These are phyloP conservation scores for Drosophila greeni DNA, from an alignment of 2,888 invertebrate species.

Conservation along the genomic window DNA sequence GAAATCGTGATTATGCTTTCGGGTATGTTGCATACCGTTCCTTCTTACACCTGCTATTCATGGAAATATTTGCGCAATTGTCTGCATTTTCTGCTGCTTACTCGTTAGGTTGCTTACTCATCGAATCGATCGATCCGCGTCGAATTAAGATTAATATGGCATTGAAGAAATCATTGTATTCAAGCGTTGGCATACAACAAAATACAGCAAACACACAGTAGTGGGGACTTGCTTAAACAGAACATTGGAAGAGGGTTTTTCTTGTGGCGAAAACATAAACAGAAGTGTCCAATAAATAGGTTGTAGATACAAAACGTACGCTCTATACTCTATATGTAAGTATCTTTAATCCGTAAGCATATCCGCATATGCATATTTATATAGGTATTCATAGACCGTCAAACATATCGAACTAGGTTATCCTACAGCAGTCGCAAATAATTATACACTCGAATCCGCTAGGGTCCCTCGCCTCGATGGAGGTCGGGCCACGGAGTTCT, in stretches of 20 bases:
- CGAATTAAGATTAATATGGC: conserved; percentile 71
- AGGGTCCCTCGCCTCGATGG: conserved; percentile 11
- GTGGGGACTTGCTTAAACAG: conserved; percentile 42
- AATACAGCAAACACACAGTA: conserved; percentile 58
- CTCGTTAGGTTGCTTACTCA: conserved; percentile 23
- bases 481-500: conserved; percentile 38
- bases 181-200: conserved; percentile 68
- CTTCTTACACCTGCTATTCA: conserved; percentile 51
- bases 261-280: conserved; percentile 54
- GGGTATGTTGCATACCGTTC: conserved; percentile 74
- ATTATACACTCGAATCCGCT: conserved; percentile 64
- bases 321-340: conserved; percentile 36
- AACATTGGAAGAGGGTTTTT: conserved; percentile 59
- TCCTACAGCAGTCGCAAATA: conserved; percentile 71
- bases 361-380: conserved; percentile 2
- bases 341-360: conserved; percentile 36
- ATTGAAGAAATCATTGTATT: conserved; percentile 66
- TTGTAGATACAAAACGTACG: conserved; percentile 46
- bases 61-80: conserved; percentile 61
- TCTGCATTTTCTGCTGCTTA: conserved; percentile 19
- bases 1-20: conserved; percentile 72
- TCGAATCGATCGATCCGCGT: conserved; percentile 18
- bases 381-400: conserved; percentile 36
- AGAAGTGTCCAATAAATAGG: conserved; percentile 63
- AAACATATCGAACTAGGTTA: conserved; percentile 62